Conservation (phyloP, 2,797 vertebrate genomes). For the Heliangelus exortis region DNA sequence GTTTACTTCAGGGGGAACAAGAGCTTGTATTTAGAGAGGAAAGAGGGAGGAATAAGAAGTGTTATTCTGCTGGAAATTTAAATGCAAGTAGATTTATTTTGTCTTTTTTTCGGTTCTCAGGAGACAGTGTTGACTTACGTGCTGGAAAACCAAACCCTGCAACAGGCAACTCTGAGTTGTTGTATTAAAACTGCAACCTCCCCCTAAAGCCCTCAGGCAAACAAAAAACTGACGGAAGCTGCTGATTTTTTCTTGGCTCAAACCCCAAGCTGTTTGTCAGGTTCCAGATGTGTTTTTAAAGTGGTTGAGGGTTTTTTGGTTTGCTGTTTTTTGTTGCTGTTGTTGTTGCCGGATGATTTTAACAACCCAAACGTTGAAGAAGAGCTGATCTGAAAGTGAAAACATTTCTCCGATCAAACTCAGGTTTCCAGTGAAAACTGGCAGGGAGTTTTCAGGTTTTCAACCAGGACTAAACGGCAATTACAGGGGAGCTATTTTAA, state of each 20-base stretch:
- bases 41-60: background rate
- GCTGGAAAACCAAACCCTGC: conserved; percentile 43
- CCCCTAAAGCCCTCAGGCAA: conserved; percentile 30
- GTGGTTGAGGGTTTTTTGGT: background rate
- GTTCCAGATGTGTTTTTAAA: conserved; percentile 54
- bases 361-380: conserved; percentile 44
- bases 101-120: conserved; percentile 23
- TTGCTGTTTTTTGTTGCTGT: background rate
- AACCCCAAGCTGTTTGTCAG: conserved; percentile 20
- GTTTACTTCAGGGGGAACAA: background rate
- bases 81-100: conserved; percentile 34
- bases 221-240: conserved; percentile 26
- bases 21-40: background rate
- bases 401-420: background rate
- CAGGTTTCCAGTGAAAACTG: conserved; percentile 20
- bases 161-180: background rate
- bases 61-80: background rate
- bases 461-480: conserved; percentile 35
- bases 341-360: conserved; percentile 12
- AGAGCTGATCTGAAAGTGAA: conserved; percentile 9
- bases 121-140: conserved; percentile 23
- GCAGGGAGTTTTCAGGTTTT: conserved; percentile 34
- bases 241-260: conserved; percentile 17
- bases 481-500: conserved; percentile 16
- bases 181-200: conserved; percentile 31